These are phyloP conservation scores for Hydrolagus colliei DNA, from an alignment of 2,797 vertebrate species.

Conservation along the genomic window DNA sequence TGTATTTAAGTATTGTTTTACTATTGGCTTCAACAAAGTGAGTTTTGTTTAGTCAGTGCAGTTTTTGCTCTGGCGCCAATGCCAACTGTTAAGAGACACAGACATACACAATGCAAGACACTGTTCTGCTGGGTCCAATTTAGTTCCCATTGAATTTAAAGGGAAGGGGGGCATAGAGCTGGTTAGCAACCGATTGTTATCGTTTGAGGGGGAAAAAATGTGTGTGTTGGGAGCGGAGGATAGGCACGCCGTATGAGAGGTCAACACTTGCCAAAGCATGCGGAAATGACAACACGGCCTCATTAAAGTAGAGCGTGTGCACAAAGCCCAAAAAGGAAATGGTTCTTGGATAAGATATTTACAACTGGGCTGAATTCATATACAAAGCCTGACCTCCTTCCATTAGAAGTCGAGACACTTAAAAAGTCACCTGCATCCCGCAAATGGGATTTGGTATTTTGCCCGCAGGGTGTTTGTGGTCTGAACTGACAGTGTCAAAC, in stretches of 20 bases:
- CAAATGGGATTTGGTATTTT: background rate
- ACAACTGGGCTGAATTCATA: background rate
- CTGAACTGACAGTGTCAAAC: background rate
- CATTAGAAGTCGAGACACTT: background rate
- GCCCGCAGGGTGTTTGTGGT: background rate
- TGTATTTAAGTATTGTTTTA: conserved; percentile 19
- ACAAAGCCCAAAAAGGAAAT: conserved; percentile 15
- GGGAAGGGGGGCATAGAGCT: background rate
- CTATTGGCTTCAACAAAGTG: background rate
- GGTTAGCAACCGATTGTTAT: conserved; percentile 17
- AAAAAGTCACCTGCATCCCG: background rate
- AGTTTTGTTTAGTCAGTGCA: background rate
- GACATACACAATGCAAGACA: conserved; percentile 8
- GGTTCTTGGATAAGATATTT: background rate
- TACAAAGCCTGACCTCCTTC: background rate
- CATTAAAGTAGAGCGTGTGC: background rate
- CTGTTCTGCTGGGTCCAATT: background rate
- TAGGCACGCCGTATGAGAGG: background rate
- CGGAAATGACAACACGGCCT: conserved; percentile 1
- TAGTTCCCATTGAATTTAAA: conserved; percentile 15
- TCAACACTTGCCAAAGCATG: background rate
- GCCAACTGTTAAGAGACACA: conserved; percentile 2
- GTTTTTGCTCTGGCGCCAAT: background rate
- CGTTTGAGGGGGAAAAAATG: background rate
- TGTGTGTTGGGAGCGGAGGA: background rate